phyloP scores from a whole-genome alignment of 2,113 vertebrate genomes.

The Oceanites oceanicus region DNA sequence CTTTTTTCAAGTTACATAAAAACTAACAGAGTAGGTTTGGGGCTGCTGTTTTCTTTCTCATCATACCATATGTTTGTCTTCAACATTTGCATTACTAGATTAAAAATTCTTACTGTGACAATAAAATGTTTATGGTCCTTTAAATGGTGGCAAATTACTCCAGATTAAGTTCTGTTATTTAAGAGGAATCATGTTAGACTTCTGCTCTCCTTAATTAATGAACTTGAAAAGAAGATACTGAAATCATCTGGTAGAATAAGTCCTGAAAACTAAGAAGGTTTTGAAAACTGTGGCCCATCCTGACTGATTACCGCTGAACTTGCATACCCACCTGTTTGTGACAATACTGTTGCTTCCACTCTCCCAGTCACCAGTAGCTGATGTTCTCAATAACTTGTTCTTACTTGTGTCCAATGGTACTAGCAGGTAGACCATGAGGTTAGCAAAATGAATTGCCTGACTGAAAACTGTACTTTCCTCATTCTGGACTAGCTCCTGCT shows the following conservation, averaged over 20 bases:
- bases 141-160: background rate
- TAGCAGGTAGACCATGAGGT: slow-evolving; percentile 97
- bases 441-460: slow-evolving; percentile 97
- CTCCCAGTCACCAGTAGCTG: slow-evolving; percentile 91
- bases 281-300: background rate
- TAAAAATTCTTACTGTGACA: background rate
- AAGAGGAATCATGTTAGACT: background rate
- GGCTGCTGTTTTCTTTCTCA: background rate
- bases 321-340: slow-evolving; percentile 84
- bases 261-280: background rate
- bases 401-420: slow-evolving; percentile 95
- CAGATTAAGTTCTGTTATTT: background rate
- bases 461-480: slow-evolving; percentile 98
- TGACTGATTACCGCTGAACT: background rate
- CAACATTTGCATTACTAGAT: background rate
- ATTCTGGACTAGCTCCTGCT: slow-evolving; percentile 91
- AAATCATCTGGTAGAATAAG: background rate
- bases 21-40: background rate
- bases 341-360: slow-evolving; percentile 98
- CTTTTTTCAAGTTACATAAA: background rate
- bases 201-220: background rate
- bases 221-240: background rate
- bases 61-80: background rate
- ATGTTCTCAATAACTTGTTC: slow-evolving; percentile 87
- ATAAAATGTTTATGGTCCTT: background rate